phyloP scores from a whole-genome alignment of 2,113 vertebrate genomes.

The Nothobranchius furzeri region DNA sequence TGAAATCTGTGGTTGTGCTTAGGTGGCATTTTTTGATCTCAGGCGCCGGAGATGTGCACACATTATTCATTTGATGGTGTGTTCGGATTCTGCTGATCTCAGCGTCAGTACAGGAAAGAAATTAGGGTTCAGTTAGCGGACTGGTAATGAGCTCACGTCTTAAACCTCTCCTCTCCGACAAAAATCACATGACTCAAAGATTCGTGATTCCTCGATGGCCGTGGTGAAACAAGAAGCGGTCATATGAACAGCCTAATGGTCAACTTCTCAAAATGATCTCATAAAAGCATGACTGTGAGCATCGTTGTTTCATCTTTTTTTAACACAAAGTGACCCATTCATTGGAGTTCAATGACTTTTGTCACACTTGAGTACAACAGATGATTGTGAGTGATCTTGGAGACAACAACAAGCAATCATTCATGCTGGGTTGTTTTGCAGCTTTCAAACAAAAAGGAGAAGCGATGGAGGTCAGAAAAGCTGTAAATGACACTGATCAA shows the following conservation, averaged over 20 bases:
- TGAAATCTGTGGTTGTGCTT: conserved; percentile 21
- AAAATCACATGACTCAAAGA: conserved; percentile 44
- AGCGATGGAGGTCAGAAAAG: neutral
- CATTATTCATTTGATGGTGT: conserved; percentile 13
- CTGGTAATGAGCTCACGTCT: conserved; percentile 43
- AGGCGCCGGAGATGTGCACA: neutral
- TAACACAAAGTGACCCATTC: conserved; percentile 30
- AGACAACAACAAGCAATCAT: conserved; percentile 38
- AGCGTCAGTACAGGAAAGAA: conserved; percentile 9
- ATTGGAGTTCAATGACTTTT: conserved; percentile 28
- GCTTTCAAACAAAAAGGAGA: conserved; percentile 36
- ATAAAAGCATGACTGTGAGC: conserved; percentile 28
- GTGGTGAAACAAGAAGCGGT: conserved; percentile 19
- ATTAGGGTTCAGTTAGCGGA: conserved; percentile 19
- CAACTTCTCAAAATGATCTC: conserved; percentile 30
- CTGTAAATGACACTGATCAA: conserved; percentile 39
- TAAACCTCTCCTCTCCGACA: neutral
- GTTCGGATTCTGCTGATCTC: conserved; percentile 47
- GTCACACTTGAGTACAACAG: conserved; percentile 6
- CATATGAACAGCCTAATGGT: conserved; percentile 40
- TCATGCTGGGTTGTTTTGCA: conserved; percentile 16
- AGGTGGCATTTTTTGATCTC: conserved; percentile 8
- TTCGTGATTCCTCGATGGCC: conserved; percentile 22
- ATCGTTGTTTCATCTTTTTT: conserved; percentile 5
- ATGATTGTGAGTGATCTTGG: conserved; percentile 9